phyloP scores from a whole-genome alignment of 2,113 vertebrate genomes.

The Phalacrocorax aristotelis region DNA sequence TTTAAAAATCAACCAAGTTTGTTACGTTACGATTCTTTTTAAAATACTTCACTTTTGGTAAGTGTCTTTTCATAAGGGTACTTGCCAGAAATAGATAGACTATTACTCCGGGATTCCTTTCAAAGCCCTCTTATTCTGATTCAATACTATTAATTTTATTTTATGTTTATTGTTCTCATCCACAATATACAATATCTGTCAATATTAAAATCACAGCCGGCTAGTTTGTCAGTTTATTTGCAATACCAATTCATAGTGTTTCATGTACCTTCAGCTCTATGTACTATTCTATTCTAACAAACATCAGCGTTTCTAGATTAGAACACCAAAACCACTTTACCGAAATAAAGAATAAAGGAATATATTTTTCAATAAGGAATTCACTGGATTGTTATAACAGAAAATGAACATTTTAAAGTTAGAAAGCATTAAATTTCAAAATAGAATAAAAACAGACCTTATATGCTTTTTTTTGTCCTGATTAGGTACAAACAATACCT shows the following conservation, averaged over 20 bases:
- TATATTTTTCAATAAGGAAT: not conserved
- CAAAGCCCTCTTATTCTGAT: not conserved
- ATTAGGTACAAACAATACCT: not conserved
- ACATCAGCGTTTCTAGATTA: not conserved
- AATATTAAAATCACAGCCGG: not conserved
- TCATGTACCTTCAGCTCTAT: not conserved
- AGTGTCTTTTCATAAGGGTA: not conserved
- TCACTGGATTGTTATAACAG: not conserved
- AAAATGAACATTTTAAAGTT: not conserved
- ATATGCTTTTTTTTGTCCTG: not conserved
- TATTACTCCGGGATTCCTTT: not conserved
- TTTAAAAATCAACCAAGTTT: not conserved
- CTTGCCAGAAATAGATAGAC: not conserved
- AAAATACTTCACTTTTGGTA: not conserved
- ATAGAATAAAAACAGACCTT: not conserved
- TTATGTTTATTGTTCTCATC: not conserved
- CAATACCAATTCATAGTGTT: not conserved
- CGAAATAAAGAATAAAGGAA: not conserved
- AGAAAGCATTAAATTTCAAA: not conserved
- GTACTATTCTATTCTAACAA: not conserved
- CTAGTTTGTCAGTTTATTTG: not conserved
- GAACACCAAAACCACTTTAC: not conserved
- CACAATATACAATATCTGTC: not conserved
- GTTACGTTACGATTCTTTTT: not conserved
- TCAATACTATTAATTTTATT: not conserved